Evolutionary conservation across 2,888 invertebrate genomes (phyloP), one percentile per base, ranked within the genome.

Genomic region (Caenorhabditis sp.): DNA sequence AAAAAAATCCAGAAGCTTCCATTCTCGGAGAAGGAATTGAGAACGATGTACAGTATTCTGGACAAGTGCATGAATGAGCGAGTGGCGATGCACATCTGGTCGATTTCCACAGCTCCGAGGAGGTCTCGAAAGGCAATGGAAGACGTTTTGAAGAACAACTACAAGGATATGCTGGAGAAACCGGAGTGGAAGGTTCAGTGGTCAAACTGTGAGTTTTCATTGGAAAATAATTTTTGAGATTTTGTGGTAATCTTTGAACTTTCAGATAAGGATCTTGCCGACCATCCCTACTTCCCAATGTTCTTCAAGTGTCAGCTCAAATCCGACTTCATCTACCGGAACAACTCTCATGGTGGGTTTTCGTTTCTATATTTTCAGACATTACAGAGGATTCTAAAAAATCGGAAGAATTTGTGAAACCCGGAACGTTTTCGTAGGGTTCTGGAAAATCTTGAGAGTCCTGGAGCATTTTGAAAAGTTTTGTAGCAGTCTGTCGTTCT

Each of bases 271-370:
- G 66, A 66, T 12, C 28, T 66, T 0, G 14, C 49, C 14, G 49
- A 66, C 26, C 66, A 66, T n/a, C 31, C 66, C 1, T n/a, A 47
- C 19, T 66, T 66, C 31, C 8, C 49, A 2, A n/a, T 26, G 24
- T 66, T 66, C 28, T 66, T 16, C 19, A 19, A 66, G n/a, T 31
- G 47, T 47, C 47, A 66, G 28, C 47, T 66, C 2, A 66, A 66
- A 66, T 66, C 66, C 3, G 64, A 66, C 8, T 44, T 49, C 16
- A 44, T 28, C 28, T 66, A 66, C 64, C 44, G 22, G 2, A 24
- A 64, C 2, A 64, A 64, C 44, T 28, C 44, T 44, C 64, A 64
- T 64, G 64, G 64, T 64, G 0, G n/a, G 59, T 19, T 38, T 19
- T 31, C n/a, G n/a, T n/a, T n/a, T n/a, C n/a, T n/a, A n/a, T n/a